Percentiles rank a stretch among this genome's conserved stretches.
Conservation (phyloP, 1,140 invertebrate species). For the Saccostrea cuccullata region DNA sequence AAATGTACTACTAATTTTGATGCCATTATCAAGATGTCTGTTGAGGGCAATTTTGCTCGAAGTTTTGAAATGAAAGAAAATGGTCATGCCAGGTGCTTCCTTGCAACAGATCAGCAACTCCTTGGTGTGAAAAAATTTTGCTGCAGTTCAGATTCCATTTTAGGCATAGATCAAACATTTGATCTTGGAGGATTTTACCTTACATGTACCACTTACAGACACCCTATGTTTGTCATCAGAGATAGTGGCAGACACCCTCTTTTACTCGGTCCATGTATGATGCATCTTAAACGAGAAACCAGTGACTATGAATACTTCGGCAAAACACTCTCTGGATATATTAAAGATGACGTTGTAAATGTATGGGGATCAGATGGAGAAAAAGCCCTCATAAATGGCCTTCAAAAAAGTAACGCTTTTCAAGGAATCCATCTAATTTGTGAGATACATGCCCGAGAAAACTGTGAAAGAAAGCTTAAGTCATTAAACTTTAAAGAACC, state of each 20-base stretch:
- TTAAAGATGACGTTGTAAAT: background rate
- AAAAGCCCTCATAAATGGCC: conserved; percentile 15
- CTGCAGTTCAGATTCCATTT: background rate
- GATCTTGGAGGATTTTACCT: conserved; percentile 33
- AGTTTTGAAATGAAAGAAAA: no score
- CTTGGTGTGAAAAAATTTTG: conserved; percentile 41
- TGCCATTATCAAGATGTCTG: no score
- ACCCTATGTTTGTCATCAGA: background rate
- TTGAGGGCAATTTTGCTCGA: no score
- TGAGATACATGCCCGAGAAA: conserved; percentile 47
- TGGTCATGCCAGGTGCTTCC: background rate
- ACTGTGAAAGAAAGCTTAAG: conserved; percentile 35
- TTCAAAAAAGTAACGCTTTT: background rate
- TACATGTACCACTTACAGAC: conserved; percentile 6
- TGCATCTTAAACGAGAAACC: background rate
- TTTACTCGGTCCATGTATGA: background rate
- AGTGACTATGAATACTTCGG: background rate
- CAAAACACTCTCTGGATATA: background rate
- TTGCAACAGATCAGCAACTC: conserved; percentile 31
- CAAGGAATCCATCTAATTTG: conserved; percentile 35
- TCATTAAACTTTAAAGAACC: background rate
- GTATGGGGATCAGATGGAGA: conserved; percentile 41
- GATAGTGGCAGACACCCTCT: background rate
- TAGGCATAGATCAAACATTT: conserved; percentile 37
- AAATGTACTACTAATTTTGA: no score